These are phyloP conservation scores for Centrocercus urophasianus DNA, from an alignment of 2,113 vertebrate species.

Conservation along the genomic window DNA sequence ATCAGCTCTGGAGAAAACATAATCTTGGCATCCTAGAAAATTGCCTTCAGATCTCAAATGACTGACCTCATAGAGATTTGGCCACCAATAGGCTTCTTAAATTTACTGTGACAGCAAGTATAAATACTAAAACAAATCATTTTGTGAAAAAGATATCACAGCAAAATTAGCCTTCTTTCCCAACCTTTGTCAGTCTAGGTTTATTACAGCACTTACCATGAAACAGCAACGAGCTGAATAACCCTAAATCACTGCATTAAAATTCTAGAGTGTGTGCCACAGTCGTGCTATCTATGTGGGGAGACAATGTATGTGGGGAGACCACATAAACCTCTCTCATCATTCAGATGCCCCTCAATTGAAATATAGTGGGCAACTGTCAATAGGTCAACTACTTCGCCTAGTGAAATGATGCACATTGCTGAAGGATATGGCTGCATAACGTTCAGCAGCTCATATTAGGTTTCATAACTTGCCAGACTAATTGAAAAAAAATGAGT, in stretches of 20 bases:
- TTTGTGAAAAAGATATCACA: neutral
- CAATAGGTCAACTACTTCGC: neutral
- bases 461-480: neutral
- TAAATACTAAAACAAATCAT: neutral
- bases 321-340: neutral
- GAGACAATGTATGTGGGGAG: neutral
- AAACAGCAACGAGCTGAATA: neutral
- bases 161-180: neutral
- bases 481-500: neutral
- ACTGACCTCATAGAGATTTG: neutral
- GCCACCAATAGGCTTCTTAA: neutral
- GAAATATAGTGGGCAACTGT: neutral
- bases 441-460: neutral
- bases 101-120: neutral
- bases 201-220: neutral
- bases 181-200: neutral
- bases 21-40: neutral
- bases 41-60: constrained; percentile 24
- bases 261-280: neutral
- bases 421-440: neutral
- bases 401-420: neutral
- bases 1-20: constrained; percentile 27
- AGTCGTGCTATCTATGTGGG: neutral
- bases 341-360: neutral
- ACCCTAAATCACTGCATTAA: neutral